These are phyloP conservation scores for Pterocles gutturalis DNA, from an alignment of 2,113 vertebrate species.

Conservation along the genomic window DNA sequence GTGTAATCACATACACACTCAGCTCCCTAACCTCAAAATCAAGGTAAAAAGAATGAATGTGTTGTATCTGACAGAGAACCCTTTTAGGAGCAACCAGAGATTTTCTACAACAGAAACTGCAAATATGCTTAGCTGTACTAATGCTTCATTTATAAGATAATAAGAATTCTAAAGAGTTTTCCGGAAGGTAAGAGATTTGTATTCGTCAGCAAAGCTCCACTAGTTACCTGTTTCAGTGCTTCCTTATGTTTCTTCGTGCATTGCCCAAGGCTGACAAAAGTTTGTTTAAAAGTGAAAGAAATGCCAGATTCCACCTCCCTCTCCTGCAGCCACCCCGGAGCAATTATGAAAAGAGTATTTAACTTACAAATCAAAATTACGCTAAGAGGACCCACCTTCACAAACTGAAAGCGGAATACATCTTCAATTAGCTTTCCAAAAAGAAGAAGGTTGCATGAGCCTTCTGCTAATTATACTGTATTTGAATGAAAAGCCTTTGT, in stretches of 20 bases:
- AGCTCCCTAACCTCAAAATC: neutral
- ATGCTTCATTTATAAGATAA: constrained; percentile 32
- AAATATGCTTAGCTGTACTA: neutral
- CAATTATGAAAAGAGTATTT: neutral
- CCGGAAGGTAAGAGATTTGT: neutral
- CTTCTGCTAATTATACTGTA: neutral
- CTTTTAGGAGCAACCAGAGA: neutral
- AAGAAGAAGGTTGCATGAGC: neutral
- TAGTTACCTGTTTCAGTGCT: neutral
- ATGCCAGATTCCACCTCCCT: neutral
- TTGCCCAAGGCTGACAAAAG: neutral
- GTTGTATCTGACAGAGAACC: neutral
- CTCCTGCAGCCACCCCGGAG: neutral
- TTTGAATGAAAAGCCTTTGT: neutral
- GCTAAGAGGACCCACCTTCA: neutral
- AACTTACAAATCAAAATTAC: neutral
- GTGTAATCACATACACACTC: neutral
- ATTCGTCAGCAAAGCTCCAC: neutral
- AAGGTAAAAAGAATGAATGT: neutral
- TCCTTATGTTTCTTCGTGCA: neutral
- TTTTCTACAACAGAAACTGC: neutral
- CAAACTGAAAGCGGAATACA: neutral
- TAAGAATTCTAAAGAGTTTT: neutral
- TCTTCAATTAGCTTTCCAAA: neutral
- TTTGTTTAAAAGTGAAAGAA: constrained; percentile 1